These are phyloP conservation scores for Heteromormyrus szaboi DNA, from an alignment of 2,797 vertebrate genomes.

Conservation along the genomic window DNA sequence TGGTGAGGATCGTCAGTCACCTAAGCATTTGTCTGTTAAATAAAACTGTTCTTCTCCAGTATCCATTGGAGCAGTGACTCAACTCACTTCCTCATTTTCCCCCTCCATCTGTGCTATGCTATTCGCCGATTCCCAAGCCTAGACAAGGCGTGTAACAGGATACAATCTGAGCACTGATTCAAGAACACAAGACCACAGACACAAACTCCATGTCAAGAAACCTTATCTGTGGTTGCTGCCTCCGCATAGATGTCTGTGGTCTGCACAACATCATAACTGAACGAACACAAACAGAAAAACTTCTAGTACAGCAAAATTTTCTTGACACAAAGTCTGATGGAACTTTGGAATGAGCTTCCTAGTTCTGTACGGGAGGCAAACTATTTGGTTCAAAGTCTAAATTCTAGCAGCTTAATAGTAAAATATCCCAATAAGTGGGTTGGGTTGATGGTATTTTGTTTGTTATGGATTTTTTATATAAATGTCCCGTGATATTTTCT, in stretches of 20 bases:
- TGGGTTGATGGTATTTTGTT: background rate
- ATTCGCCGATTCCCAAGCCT: background rate
- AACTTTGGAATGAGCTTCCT: background rate
- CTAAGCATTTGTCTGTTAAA: background rate
- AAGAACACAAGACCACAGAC: background rate
- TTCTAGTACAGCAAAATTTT: background rate
- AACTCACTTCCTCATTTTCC: background rate
- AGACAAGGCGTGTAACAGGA: background rate
- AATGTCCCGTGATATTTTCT: background rate
- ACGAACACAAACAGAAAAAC: background rate
- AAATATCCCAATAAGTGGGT: background rate
- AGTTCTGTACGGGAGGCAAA: background rate
- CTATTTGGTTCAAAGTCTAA: background rate
- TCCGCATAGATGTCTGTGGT: background rate
- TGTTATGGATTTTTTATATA: background rate
- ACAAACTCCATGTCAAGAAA: background rate
- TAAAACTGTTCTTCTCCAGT: background rate
- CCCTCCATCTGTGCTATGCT: background rate
- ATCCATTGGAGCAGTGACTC: background rate
- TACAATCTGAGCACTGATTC: background rate
- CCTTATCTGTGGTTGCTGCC: background rate
- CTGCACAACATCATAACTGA: background rate
- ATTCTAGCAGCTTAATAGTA: background rate
- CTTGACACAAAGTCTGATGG: background rate
- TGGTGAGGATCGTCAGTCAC: background rate